Percentiles rank a stretch among this genome's conserved stretches.
Evolutionary conservation across 2,797 vertebrate genomes (phyloP).

Genomic region (Enteromius fasciolatus): DNA sequence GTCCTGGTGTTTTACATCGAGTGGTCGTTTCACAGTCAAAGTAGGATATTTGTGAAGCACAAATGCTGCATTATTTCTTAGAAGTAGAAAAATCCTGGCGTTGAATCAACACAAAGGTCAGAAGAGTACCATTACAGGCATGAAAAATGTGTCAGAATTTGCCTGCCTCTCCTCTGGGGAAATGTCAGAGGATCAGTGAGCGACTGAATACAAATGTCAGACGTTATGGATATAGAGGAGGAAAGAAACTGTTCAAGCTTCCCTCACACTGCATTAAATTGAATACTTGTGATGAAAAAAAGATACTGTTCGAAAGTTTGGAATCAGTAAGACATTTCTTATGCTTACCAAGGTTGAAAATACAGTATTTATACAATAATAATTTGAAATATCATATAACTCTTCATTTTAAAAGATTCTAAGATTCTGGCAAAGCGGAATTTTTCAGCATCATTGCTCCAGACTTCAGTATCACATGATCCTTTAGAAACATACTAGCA

Average conservation of each 20-base stretch:
- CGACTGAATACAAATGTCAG: constrained; percentile 44
- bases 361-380: background rate
- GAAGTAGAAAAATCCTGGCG: constrained; percentile 15
- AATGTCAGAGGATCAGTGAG: constrained; percentile 28
- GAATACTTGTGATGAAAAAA: background rate
- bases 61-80: constrained; percentile 31
- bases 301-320: background rate
- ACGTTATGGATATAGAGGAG: background rate
- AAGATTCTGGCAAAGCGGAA: background rate
- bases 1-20: background rate
- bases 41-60: background rate
- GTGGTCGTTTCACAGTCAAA: constrained; percentile 11
- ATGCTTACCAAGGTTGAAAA: background rate
- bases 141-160: constrained; percentile 42
- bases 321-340: background rate
- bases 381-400: background rate
- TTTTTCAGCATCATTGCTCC: background rate
- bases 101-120: constrained; percentile 27
- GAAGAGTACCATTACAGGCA: background rate
- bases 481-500: background rate
- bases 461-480: background rate
- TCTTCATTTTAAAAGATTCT: background rate
- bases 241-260: constrained; percentile 13
- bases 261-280: constrained; percentile 14
- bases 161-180: constrained; percentile 8